A percentile compares a stretch with the other conserved stretches of the same genome.
Conservation (phyloP, 1,140 invertebrate species). For the Drosophila takahashii region DNA sequence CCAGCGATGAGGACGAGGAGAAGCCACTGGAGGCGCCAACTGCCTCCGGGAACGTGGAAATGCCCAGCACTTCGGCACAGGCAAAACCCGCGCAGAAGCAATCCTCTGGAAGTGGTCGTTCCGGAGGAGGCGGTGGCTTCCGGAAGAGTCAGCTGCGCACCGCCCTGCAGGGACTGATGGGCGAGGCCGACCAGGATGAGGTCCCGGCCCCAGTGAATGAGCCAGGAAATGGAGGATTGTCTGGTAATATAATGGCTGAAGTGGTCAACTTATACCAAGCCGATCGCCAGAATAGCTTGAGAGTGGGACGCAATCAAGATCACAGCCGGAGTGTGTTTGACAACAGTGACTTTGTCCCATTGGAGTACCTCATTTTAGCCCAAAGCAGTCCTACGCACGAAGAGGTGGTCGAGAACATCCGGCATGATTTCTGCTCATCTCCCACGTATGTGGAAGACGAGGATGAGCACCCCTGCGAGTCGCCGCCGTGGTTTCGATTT, state of each 20-base stretch:
- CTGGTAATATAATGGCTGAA: constrained; percentile 10
- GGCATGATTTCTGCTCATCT: constrained; percentile 50
- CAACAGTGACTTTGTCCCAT: constrained; percentile 32
- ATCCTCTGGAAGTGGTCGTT: constrained; percentile 4
- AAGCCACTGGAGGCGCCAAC: constrained; percentile 24
- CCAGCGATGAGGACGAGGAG: constrained; percentile 85
- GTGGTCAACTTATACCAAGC: constrained; percentile 11
- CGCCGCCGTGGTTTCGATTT: constrained; percentile 54
- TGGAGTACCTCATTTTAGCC: constrained; percentile 23
- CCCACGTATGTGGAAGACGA: constrained; percentile 43
- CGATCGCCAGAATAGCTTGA: constrained; percentile 44
- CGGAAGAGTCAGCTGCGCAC: constrained; percentile 87
- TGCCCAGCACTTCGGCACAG: constrained; percentile 13
- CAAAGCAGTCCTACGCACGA: constrained; percentile 3
- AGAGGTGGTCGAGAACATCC: constrained; percentile 18
- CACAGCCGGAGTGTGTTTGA: background rate
- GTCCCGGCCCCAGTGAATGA: background rate
- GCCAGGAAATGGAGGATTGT: background rate
- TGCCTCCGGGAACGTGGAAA: constrained; percentile 38
- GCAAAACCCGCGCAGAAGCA: background rate
- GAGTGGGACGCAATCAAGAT: background rate
- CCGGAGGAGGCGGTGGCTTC: constrained; percentile 29
- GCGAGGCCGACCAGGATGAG: constrained; percentile 88
- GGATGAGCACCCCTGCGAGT: constrained; percentile 3
- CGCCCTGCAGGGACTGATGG: constrained; percentile 93